phyloP scores from a whole-genome alignment of 2,113 vertebrate genomes.

The Ceyx cyanopectus region DNA sequence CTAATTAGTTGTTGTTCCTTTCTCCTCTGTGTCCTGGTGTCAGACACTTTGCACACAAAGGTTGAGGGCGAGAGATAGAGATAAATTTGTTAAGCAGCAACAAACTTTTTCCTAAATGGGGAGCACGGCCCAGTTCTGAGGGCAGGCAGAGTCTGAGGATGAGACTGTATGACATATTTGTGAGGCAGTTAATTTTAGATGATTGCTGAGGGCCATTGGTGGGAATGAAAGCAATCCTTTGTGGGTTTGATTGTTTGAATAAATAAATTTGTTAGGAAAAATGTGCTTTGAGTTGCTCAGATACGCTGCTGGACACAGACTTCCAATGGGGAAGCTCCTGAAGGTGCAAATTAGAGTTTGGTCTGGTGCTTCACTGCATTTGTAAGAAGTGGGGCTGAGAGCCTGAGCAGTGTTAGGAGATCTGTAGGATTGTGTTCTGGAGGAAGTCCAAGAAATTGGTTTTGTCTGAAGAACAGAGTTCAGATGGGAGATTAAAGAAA shows the following conservation, averaged over 20 bases:
- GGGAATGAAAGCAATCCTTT: not conserved
- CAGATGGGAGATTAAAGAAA: constrained; percentile 29
- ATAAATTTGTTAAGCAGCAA: not conserved
- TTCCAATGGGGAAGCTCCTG: constrained; percentile 56
- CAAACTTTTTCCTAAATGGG: not conserved
- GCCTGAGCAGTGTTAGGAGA: constrained; percentile 1
- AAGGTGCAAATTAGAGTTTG: constrained; percentile 65
- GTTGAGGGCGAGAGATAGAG: not conserved
- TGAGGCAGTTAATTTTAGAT: not conserved
- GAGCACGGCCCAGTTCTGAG: not conserved
- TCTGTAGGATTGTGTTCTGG: constrained; percentile 34
- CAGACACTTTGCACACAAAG: not conserved
- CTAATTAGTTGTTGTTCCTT: constrained; percentile 1
- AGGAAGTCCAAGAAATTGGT: constrained; percentile 46
- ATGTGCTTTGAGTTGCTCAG: constrained; percentile 19
- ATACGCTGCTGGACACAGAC: constrained; percentile 38
- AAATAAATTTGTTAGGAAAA: not conserved
- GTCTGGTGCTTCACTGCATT: constrained; percentile 4
- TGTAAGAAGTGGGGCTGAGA: not conserved
- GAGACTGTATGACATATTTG: fast-evolving
- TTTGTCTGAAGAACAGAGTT: constrained; percentile 35
- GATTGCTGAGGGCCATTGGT: not conserved
- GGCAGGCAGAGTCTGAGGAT: not conserved
- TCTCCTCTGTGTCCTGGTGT: not conserved
- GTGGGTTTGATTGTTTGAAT: constrained; percentile 9